Evolutionary conservation across 2,797 vertebrate species (phyloP).

Genomic region (Onychomys torridus): DNA sequence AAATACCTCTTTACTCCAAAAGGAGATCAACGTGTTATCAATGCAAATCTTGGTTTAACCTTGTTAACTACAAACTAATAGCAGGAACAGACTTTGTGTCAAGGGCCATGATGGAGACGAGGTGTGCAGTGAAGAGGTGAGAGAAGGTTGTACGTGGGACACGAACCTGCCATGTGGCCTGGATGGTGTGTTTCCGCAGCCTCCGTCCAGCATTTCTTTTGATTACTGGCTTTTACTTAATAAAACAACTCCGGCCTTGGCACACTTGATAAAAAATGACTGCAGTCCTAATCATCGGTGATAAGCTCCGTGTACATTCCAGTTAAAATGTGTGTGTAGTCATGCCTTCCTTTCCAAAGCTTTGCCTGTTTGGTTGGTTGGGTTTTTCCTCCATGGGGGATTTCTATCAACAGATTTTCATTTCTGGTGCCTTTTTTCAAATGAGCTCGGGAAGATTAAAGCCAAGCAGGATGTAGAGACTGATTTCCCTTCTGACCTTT

Average conservation of each 20-base stretch:
- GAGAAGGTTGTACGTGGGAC: background rate
- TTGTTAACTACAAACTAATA: background rate
- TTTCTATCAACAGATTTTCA: slow-evolving; percentile 30
- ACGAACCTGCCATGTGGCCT: fast-evolving
- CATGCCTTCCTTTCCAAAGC: background rate
- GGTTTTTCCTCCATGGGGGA: background rate
- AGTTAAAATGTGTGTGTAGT: slow-evolving; percentile 36
- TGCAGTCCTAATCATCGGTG: background rate
- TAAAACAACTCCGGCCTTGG: slow-evolving; percentile 1
- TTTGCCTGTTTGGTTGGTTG: background rate
- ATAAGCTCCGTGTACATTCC: background rate
- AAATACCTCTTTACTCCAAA: background rate
- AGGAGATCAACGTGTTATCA: background rate
- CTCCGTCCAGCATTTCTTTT: background rate
- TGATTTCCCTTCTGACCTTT: slow-evolving; percentile 55
- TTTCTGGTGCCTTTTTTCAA: background rate
- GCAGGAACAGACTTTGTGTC: background rate
- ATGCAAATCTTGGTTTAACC: background rate
- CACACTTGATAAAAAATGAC: background rate
- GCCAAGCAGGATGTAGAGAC: background rate
- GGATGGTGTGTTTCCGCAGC: background rate
- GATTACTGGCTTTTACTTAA: slow-evolving; percentile 39
- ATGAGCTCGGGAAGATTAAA: slow-evolving; percentile 34
- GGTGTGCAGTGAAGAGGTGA: too few relatives aligned
- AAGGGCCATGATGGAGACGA: too few relatives aligned